Base-by-base conservation (phyloP, 1,140 invertebrate genomes). In the Rhopalosiphum padi region DNA sequence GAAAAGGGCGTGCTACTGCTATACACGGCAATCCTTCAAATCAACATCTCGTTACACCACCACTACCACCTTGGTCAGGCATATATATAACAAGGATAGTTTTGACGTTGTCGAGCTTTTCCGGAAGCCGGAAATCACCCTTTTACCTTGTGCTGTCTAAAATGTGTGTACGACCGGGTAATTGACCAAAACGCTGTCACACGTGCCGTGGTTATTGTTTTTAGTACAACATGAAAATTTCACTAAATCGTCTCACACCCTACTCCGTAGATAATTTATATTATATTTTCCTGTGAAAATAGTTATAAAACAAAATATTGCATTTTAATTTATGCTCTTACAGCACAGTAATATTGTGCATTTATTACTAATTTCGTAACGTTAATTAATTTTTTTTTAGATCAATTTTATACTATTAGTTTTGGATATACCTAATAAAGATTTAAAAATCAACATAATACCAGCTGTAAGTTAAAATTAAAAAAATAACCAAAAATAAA, bases 41-140 rank as follows among this genome's bases (percentile, higher is more conserved):
- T 90, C 53, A 90, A 90, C 89, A 90, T 90, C 55, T 90, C 89
- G 89, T 90, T 90, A 90, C 53, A 68, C 22, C 51, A 18, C 88
- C n/a, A 25, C 87, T n/a, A 11, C 35, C 53, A 60, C 37, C 23
- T 41, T 85, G 23, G 37, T 85, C 30, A 41, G 37, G n/a, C 5
- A 88, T 48, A 87, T 88, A 88, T 37, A 88, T 37, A 53, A 22
- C 2, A 55, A 23, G 88, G 88, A 30, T 60, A 60, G 88, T 90
- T 55, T 90, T 60, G 88, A 90, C 53, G 88, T 60, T 60, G 53
- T 68, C 25, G 55, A 60, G 53, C 55, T 60, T 90, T 90, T 90
- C 89, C 89, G 89, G 53, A 60, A 90, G 37, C 89, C 53, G 89
- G 89, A 90, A 90, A 90, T 90, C 89, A 68, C 53, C 23, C 53